Evolutionary conservation across 2,888 invertebrate genomes (phyloP).

Genomic region (Orthosia gothica): DNA sequence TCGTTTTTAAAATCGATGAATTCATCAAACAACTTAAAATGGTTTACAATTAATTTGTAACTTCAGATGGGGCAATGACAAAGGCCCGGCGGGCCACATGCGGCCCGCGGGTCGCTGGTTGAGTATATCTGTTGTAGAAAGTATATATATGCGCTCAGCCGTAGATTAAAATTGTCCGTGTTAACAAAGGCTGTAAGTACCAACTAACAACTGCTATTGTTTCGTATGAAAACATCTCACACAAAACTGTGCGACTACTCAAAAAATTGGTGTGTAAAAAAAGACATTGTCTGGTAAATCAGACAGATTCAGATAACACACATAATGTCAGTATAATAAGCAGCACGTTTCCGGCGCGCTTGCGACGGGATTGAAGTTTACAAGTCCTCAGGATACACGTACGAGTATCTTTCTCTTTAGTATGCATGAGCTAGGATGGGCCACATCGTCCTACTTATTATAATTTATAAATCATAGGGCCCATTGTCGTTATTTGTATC

Average conservation of each 20-base stretch:
- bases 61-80: too few relatives aligned
- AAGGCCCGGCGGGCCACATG: too few relatives aligned
- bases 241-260: slow-evolving; percentile 63
- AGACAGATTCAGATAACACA: slow-evolving; percentile 82
- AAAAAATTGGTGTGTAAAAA: slow-evolving; percentile 74
- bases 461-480: slow-evolving; percentile 74
- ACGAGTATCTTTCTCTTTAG: slow-evolving; percentile 80
- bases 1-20: too few relatives aligned
- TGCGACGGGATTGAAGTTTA: slow-evolving; percentile 83
- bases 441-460: slow-evolving; percentile 69
- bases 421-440: slow-evolving; percentile 81
- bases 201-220: slow-evolving; percentile 65
- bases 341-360: slow-evolving; percentile 84
- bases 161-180: slow-evolving; percentile 34
- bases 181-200: slow-evolving; percentile 48
- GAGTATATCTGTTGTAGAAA: too few relatives aligned
- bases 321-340: slow-evolving; percentile 85
- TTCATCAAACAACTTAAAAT: too few relatives aligned
- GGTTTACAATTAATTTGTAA: too few relatives aligned
- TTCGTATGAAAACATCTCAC: slow-evolving; percentile 67
- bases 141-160: slow-evolving; percentile 24
- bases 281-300: slow-evolving; percentile 81
- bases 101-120: too few relatives aligned
- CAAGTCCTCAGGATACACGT: slow-evolving; percentile 81
- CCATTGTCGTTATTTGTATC: slow-evolving; percentile 67